Conservation (phyloP, 2,113 vertebrate species). For the Stegastes partitus region DNA sequence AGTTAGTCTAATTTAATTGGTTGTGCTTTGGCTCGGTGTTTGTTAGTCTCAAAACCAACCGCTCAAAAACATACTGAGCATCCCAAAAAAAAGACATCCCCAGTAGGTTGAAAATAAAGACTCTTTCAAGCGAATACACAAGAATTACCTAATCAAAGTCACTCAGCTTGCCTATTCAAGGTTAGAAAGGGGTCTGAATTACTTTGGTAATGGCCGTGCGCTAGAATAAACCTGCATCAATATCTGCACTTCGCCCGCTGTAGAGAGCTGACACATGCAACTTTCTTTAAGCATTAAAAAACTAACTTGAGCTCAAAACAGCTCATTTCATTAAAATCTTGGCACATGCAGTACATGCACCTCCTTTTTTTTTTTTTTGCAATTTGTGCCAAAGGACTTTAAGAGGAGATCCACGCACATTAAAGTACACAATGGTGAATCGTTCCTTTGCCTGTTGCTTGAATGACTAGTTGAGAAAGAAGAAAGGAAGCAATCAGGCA, state of each 20-base stretch:
- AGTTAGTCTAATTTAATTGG: constrained; percentile 26
- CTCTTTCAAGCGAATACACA: neutral
- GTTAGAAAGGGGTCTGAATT: constrained; percentile 25
- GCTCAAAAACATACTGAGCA: neutral
- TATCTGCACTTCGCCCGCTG: constrained; percentile 24
- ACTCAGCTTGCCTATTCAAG: constrained; percentile 19
- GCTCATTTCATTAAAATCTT: constrained; percentile 65
- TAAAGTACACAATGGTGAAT: constrained; percentile 50
- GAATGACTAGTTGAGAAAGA: constrained; percentile 7
- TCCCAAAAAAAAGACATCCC: neutral
- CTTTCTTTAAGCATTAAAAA: constrained; percentile 55
- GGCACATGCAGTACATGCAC: constrained; percentile 22
- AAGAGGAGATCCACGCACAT: constrained; percentile 37
- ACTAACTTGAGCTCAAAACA: constrained; percentile 42
- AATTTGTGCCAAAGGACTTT: constrained; percentile 32
- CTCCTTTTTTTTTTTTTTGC: neutral
- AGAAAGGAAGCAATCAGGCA: neutral
- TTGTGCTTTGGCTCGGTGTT: constrained; percentile 4
- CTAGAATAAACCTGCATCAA: constrained; percentile 44
- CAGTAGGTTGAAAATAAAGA: constrained; percentile 1
- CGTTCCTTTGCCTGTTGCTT: constrained; percentile 4
- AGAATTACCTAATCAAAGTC: constrained; percentile 20
- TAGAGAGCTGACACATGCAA: constrained; percentile 51
- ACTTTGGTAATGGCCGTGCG: constrained; percentile 6
- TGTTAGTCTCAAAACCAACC: constrained; percentile 27